Evolutionary conservation across 2,113 vertebrate genomes (phyloP).

Genomic region (Chitala chitala): DNA sequence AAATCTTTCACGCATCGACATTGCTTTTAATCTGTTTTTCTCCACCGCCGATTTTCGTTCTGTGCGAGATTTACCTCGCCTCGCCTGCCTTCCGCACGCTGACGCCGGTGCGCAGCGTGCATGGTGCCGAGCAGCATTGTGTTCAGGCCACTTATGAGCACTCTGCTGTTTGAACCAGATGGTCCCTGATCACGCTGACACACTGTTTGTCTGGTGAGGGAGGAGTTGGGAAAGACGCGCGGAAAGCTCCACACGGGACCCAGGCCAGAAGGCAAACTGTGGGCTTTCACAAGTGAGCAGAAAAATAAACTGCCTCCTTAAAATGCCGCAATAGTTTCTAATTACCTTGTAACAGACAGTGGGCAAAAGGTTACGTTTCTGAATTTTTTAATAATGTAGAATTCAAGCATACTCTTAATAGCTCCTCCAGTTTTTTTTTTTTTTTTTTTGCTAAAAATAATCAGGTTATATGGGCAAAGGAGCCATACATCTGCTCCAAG

Average conservation of each 20-base stretch:
- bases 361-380: too few species aligned
- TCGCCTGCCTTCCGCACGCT: neutral
- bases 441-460: too few species aligned
- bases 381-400: too few species aligned
- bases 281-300: too few species aligned
- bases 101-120: constrained; percentile 45
- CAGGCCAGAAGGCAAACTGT: constrained; percentile 63
- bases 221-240: constrained; percentile 68
- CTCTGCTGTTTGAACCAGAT: constrained; percentile 71
- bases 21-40: neutral
- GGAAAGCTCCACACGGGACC: constrained; percentile 65
- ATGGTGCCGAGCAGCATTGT: constrained; percentile 67
- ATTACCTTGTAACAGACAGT: too few species aligned
- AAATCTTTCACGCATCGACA: neutral
- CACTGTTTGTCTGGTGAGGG: constrained; percentile 71
- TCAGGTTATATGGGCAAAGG: too few species aligned
- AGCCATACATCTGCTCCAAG: too few species aligned
- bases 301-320: too few species aligned
- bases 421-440: too few species aligned
- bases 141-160: constrained; percentile 51
- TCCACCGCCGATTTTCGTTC: neutral
- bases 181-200: constrained; percentile 77
- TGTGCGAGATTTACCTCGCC: neutral
- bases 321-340: too few species aligned
- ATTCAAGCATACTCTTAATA: too few species aligned